Conservation (phyloP, 2,797 vertebrate genomes). For the Prionace glauca region DNA sequence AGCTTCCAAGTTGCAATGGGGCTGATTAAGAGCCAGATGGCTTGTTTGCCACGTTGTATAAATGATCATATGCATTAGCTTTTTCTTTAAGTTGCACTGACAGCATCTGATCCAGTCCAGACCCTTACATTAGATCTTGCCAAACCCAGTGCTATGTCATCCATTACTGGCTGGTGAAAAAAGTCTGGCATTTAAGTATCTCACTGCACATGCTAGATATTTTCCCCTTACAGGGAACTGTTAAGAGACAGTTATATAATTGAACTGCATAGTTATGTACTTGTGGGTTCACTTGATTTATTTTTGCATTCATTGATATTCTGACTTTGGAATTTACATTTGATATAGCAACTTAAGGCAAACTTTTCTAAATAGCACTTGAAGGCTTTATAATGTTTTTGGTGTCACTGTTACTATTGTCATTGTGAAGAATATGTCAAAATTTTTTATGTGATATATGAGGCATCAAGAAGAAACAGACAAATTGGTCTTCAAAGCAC, state of each 20-base stretch:
- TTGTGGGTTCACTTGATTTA: not conserved
- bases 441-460: not conserved
- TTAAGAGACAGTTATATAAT: not conserved
- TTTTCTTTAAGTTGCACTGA: slow-evolving; percentile 20
- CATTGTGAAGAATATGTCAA: not conserved
- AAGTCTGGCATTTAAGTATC: not conserved
- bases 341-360: not conserved
- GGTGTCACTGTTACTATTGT: not conserved
- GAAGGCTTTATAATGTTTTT: not conserved
- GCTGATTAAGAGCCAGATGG: slow-evolving; percentile 2
- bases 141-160: slow-evolving; percentile 4
- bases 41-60: slow-evolving; percentile 37
- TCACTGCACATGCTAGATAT: not conserved
- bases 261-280: not conserved
- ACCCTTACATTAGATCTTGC: not conserved
- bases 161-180: not conserved
- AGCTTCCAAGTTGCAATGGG: slow-evolving; percentile 15
- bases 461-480: not conserved
- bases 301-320: not conserved
- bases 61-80: slow-evolving; percentile 26
- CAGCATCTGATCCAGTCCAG: slow-evolving; percentile 31
- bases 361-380: not conserved
- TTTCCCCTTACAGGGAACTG: not conserved
- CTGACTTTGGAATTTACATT: not conserved
- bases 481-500: not conserved